Percentiles rank a stretch among this genome's conserved stretches.
Evolutionary conservation across 2,888 invertebrate genomes (phyloP).

Genomic region (Tetranychus piercei): DNA sequence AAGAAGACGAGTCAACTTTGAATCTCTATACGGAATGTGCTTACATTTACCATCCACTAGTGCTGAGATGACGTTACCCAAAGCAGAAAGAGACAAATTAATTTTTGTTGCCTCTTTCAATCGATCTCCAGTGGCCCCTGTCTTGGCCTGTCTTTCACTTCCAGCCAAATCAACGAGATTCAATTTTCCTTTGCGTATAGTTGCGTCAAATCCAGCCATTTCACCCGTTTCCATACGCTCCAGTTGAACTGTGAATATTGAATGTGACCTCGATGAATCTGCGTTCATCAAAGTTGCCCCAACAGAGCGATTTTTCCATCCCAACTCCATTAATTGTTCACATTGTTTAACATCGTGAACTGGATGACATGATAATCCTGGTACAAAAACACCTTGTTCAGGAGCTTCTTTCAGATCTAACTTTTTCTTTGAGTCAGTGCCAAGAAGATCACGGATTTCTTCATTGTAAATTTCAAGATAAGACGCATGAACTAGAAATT

Average conservation of each 20-base stretch:
- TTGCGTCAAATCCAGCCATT: slow-evolving; percentile 23
- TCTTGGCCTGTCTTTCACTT: slow-evolving; percentile 63
- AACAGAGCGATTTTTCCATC: slow-evolving; percentile 58
- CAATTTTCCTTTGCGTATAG: slow-evolving; percentile 51
- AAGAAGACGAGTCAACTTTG: slow-evolving; percentile 58
- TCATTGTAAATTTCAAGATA: slow-evolving; percentile 71
- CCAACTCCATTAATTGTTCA: slow-evolving; percentile 69
- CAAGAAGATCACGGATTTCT: slow-evolving; percentile 51
- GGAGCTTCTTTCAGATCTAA: slow-evolving; percentile 49
- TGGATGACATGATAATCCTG: slow-evolving; percentile 49
- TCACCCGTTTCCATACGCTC: slow-evolving; percentile 50
- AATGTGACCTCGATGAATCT: slow-evolving; percentile 64
- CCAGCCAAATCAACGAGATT: slow-evolving; percentile 77
- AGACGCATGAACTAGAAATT: slow-evolving; percentile 54
- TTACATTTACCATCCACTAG: slow-evolving; percentile 59
- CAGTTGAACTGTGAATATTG: slow-evolving; percentile 63
- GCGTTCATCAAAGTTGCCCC: slow-evolving; percentile 78
- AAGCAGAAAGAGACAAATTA: slow-evolving; percentile 62
- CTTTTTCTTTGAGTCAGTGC: slow-evolving; percentile 41
- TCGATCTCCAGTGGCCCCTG: slow-evolving; percentile 63
- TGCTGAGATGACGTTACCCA: slow-evolving; percentile 75
- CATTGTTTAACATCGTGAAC: slow-evolving; percentile 70
- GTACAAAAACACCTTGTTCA: slow-evolving; percentile 46
- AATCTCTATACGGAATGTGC: slow-evolving; percentile 63
- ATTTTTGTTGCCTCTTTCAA: slow-evolving; percentile 75